Base-by-base conservation (phyloP, 2,113 vertebrate genomes). In the Elgaria multicarinata region DNA sequence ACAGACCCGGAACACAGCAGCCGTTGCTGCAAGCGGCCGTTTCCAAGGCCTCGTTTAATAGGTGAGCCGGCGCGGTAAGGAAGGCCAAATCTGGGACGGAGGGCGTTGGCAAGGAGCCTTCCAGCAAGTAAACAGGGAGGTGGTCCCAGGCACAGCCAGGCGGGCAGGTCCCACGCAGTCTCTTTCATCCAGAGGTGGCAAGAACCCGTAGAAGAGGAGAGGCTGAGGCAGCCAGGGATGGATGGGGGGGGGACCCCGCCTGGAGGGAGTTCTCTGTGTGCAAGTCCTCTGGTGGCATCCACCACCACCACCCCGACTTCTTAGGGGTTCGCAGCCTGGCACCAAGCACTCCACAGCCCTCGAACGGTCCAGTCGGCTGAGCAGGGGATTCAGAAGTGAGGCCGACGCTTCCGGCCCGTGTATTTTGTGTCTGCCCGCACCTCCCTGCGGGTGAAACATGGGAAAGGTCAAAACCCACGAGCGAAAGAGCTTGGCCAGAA, bases 381-480 rank as follows among this genome's bases (percentile, higher is more conserved):
- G 26, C 0, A 0, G 2, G 33, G 3, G 2, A 18, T n/a, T 97
- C 92, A 98, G 94, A 99, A 99, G 90, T 81, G 97, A 92, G 98
- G 98, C 94, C 96, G 98, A 80, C 98, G 97, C 90, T 98, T 98
- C 31, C 98, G 98, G 33, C 97, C 98, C 0, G 98, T 99, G 96
- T 99, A 99, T 91, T 97, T 98, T 0, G 98, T 99, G 94, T 99
- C 98, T 0, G 98, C 96, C 67, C 99, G 96, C 90, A 99, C 99
- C 0, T 98, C 98, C 97, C 99, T 99, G 96, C 4, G 91, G 91
- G n/a, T 31, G 83, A 85, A 83, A 80, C 66, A 94, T 67, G 83
- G 44, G 16, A 53, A 24, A 46, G 0, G 50, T 28, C 75, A 44
- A 14, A 4, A 5, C 5, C 28, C 50, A 4, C 31, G 64, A 24